Base-by-base conservation (phyloP, 1,140 invertebrate genomes). In the Drosophila bifasciata region DNA sequence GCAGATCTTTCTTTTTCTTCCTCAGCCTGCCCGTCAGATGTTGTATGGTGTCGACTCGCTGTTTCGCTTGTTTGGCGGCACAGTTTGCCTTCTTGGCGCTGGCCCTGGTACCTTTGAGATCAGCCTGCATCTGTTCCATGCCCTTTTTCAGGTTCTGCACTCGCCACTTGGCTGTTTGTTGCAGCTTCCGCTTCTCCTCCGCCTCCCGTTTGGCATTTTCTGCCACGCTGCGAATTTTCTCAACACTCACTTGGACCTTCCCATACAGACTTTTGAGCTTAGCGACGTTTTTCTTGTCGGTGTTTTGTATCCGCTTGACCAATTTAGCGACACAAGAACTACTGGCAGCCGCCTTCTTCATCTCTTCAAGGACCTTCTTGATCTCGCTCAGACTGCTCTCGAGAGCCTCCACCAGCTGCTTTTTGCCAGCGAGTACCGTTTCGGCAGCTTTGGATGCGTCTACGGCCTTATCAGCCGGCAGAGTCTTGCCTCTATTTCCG, bases 371-470 rank as follows among this genome's bases (percentile, higher is more conserved):
- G 6, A 49, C 46, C 1, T 43, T 36, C 13, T 46, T 50, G 4
- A 51, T 55, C 5, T 69, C 62, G 11, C 8, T 7, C 5, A 58
- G 44, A 19, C 13, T 69, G 5, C 17, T 28, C 6, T 39, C 6
- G n/a, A 77, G 13, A 25, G 62, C 59, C 0, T 68, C 56, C 4
- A 81, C 19, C 8, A 81, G 15, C 17, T 69, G 46, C 15, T 70
- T 69, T 13, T 74, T 81, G 0, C 59, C 60, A 2, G 40, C 41
- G 5, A 77, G 23, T 0, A 9, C 57, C 2, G 60, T 60, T 43
- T 78, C 32, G 0, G 74, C 78, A 1, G 55, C 51, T n/a, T 48
- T 39, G 25, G 79, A 59, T 3, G 73, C 74, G 5, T 66, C 59
- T n/a, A 48, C 13, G 0, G 74, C 56, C 16, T 36, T 59, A 0